Percentiles rank a stretch among this genome's conserved stretches.
Evolutionary conservation across 2,888 invertebrate genomes (phyloP).

Genomic region (Margaritifera margaritifera): DNA sequence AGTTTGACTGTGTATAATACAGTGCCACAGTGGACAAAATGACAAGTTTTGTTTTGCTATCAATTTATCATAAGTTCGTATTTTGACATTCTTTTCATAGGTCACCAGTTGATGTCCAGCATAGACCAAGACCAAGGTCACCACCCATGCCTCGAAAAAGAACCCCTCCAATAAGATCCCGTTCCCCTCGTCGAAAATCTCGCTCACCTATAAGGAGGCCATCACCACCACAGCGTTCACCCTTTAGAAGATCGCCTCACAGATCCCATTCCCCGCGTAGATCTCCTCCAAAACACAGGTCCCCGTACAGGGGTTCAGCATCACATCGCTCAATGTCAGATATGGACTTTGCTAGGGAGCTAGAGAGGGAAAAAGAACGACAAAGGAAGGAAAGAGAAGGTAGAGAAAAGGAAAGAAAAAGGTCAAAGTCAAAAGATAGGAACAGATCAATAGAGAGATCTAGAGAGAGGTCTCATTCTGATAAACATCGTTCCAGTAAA

Average conservation of each 20-base stretch:
- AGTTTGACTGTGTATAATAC: not conserved
- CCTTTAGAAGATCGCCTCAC: conserved; percentile 4
- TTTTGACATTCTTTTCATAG: conserved; percentile 1
- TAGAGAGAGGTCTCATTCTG: conserved; percentile 15
- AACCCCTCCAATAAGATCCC: conserved; percentile 24
- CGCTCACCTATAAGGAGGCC: conserved; percentile 25
- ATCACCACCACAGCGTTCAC: conserved; percentile 25
- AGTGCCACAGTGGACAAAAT: too few relatives aligned
- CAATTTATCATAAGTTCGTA: too few relatives aligned
- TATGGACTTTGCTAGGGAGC: conserved; percentile 56
- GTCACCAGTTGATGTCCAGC: conserved; percentile 21
- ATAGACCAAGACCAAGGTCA: conserved; percentile 25
- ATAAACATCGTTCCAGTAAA: conserved; percentile 23
- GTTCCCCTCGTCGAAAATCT: conserved; percentile 18
- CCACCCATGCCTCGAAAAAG: conserved; percentile 23
- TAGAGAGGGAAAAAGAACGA: conserved; percentile 56
- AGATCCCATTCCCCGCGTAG: conserved; percentile 16
- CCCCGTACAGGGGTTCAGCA: conserved; percentile 15
- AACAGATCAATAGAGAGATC: conserved; percentile 25
- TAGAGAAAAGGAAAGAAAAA: conserved; percentile 4
- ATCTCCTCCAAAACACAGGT: conserved; percentile 19
- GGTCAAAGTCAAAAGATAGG: conserved; percentile 17
- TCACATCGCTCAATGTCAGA: not conserved
- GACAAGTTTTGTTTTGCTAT: too few relatives aligned
- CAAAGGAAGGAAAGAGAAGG: conserved; percentile 55